phyloP scores from a whole-genome alignment of 2,113 vertebrate genomes.

The Puffinus mauretanicus region DNA sequence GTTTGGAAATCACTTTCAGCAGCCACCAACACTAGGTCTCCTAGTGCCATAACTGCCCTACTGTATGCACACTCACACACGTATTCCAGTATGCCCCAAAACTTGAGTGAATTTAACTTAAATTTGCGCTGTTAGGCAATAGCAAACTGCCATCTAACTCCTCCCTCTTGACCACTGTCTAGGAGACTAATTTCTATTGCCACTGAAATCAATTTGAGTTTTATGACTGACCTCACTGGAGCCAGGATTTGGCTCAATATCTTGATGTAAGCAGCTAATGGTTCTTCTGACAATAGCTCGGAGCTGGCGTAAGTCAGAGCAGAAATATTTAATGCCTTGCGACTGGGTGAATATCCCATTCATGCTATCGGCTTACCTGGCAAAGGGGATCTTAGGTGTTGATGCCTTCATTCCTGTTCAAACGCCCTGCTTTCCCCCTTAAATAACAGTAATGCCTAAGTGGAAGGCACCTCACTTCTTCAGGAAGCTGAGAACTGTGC shows the following conservation, averaged over 20 bases:
- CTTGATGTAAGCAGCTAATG: constrained; percentile 1
- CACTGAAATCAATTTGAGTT: neutral
- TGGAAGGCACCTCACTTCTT: neutral
- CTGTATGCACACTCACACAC: neutral
- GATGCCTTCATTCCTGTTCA: neutral
- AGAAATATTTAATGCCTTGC: constrained; percentile 1
- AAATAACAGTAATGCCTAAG: neutral
- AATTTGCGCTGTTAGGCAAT: neutral
- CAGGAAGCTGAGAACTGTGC: neutral
- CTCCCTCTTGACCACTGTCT: neutral
- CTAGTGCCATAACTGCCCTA: neutral
- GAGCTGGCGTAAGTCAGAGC: neutral
- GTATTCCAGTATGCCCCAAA: neutral
- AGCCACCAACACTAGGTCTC: neutral
- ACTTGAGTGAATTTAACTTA: neutral
- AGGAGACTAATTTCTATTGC: neutral
- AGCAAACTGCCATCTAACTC: neutral
- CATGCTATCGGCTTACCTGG: neutral
- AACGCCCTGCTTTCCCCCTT: neutral
- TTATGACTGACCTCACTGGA: constrained; percentile 12
- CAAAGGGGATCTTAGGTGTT: neutral
- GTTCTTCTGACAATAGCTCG: neutral
- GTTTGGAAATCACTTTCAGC: neutral
- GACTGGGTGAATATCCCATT: neutral
- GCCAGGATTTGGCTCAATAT: constrained; percentile 18